Conservation (phyloP, 2,797 vertebrate species). For the Sebastes cheni region DNA sequence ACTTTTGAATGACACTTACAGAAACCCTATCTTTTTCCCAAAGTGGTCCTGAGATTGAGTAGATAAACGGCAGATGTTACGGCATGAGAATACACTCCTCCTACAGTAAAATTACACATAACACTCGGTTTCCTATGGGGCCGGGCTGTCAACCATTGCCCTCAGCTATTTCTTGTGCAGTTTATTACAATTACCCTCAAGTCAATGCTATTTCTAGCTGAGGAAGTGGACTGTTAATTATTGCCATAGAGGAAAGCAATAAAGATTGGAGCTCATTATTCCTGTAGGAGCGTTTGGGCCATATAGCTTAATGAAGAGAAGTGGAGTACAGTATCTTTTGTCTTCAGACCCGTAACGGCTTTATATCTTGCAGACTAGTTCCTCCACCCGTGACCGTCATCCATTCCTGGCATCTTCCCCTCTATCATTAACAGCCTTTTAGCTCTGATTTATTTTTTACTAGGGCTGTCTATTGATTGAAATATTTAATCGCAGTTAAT, state of each 20-base stretch:
- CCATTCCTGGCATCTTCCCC: neutral
- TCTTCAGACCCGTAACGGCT: neutral
- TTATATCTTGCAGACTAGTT: constrained; percentile 17
- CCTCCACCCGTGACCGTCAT: neutral
- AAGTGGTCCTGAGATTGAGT: neutral
- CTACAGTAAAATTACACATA: constrained; percentile 1
- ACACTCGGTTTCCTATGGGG: constrained; percentile 8
- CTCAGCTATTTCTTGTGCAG: constrained; percentile 28
- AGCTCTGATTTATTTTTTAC: constrained; percentile 42
- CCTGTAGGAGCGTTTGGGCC: constrained; percentile 30
- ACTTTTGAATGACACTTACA: constrained; percentile 16
- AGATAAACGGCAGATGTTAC: constrained; percentile 42
- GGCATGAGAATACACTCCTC: constrained; percentile 22
- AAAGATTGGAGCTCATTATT: constrained; percentile 54
- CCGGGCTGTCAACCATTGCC: constrained; percentile 22
- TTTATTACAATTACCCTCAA: constrained; percentile 59
- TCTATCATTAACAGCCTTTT: constrained; percentile 1
- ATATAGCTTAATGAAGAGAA: constrained; percentile 28
- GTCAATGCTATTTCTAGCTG: constrained; percentile 47
- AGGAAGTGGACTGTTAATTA: constrained; percentile 55
- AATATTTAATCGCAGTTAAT: too few relatives aligned
- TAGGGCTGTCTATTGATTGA: too few relatives aligned
- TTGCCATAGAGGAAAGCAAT: constrained; percentile 41
- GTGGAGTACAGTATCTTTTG: constrained; percentile 25
- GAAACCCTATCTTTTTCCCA: neutral